Percentiles rank a stretch among this genome's conserved stretches.
Conservation (phyloP, 2,797 vertebrate genomes). For the Meda fulgida region DNA sequence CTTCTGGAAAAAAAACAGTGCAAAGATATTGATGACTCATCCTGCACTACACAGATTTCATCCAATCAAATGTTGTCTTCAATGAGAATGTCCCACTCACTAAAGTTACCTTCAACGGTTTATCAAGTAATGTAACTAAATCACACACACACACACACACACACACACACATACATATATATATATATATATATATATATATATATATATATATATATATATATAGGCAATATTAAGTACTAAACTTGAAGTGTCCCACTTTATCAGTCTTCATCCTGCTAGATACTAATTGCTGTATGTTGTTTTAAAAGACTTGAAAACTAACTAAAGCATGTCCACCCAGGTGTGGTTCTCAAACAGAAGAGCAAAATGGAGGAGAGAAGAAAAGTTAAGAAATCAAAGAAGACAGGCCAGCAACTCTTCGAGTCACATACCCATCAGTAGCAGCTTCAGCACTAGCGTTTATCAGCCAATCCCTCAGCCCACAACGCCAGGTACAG, state of each 20-base stretch:
- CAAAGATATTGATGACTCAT: background rate
- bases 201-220: no score
- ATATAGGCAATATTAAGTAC: background rate
- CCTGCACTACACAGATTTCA: background rate
- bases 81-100: background rate
- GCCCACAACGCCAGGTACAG: constrained; percentile 89
- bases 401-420: constrained; percentile 92
- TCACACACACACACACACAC: no score
- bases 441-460: constrained; percentile 95
- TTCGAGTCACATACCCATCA: constrained; percentile 95
- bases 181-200: no score
- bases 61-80: background rate
- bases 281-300: background rate
- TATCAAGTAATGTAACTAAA: background rate
- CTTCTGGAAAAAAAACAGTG: background rate
- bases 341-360: constrained; percentile 99
- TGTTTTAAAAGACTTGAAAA: background rate
- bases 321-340: background rate
- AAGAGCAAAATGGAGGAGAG: constrained; percentile 97
- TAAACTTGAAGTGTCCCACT: background rate
- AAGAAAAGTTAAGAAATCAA: constrained; percentile 97
- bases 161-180: no score
- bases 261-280: background rate
- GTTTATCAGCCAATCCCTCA: constrained; percentile 95
- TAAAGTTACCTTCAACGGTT: background rate